Base-by-base conservation (phyloP, 1,140 invertebrate species). In the Drosophila persimilis region DNA sequence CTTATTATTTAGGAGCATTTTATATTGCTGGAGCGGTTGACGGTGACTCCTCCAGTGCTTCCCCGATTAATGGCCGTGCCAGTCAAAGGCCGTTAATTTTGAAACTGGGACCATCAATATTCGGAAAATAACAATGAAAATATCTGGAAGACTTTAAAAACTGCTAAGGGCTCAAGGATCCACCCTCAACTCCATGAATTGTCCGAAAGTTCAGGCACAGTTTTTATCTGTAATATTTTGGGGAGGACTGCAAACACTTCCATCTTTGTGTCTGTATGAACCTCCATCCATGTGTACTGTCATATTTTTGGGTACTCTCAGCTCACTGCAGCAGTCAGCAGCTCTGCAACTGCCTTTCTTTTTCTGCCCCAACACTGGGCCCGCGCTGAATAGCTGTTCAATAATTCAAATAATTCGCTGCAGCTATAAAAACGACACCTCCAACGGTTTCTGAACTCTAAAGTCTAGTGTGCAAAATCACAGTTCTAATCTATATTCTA, bases 71-170 rank as follows among this genome's bases (percentile, higher is more conserved):
- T 20, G 20, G 20, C 20, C 1, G 20, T 20, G 20, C 26, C 71
- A 78, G 75, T 78, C 78, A 78, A 78, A 78, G 75, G 45, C 65
- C 78, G 72, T 80, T 80, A 78, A 78, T 78, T 78, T 72, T 31
- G 7, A 31, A 31, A 31, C 7, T 31, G 7, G 6, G 29, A 24
- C 24, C 24, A 24, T 24, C 24, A 24, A 24, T 24, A 24, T 24
- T 24, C 24, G 3, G 24, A 24, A 24, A 24, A 24, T 24, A 24
- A 2, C 3, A 24, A 0, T 4, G 24, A 24, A 24, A 24, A 24
- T 3, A 31, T 31, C 17, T 17, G 17, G 0, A 17, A 17, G 17
- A 17, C 17, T 59, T 69, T 20, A 63, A 80, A 80, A 24, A 24
- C 0, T 24, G 24, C 24, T 5, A 5, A 26, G 5, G 24, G 24